Percentiles rank a stretch among this genome's conserved stretches.
phyloP scores from a whole-genome alignment of 2,113 vertebrate genomes.

The Arothron firmamentum region DNA sequence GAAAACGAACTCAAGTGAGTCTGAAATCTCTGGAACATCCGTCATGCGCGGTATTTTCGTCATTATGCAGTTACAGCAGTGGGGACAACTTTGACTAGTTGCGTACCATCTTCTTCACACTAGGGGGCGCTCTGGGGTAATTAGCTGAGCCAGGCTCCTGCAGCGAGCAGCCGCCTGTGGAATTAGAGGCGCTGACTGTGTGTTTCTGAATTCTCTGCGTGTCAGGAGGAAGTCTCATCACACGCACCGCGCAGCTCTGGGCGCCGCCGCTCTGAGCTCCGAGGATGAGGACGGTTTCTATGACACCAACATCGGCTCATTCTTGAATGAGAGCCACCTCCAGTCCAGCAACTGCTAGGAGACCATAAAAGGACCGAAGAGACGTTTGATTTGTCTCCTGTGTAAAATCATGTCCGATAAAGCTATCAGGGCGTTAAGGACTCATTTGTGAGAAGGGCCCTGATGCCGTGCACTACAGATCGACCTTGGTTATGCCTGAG shows the following conservation, averaged over 20 bases:
- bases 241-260: slow-evolving; percentile 65
- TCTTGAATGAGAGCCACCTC: slow-evolving; percentile 80
- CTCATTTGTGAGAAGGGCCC: slow-evolving; percentile 7
- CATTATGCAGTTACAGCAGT: neutral
- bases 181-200: neutral
- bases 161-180: neutral
- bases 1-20: slow-evolving; percentile 81
- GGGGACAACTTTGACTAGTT: no score
- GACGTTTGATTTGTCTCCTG: neutral
- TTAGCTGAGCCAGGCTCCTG: neutral
- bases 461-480: slow-evolving; percentile 29
- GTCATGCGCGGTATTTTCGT: neutral
- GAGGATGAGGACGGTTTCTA: slow-evolving; percentile 84
- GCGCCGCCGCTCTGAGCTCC: slow-evolving; percentile 78
- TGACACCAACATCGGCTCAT: slow-evolving; percentile 76
- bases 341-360: slow-evolving; percentile 82
- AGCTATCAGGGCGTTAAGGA: slow-evolving; percentile 19
- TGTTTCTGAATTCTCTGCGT: neutral
- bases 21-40: neutral
- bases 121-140: slow-evolving; percentile 52
- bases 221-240: slow-evolving; percentile 80
- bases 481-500: slow-evolving; percentile 11
- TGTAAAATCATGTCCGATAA: neutral
- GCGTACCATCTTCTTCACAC: slow-evolving; percentile 27
- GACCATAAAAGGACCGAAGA: neutral